A percentile compares a stretch with the other conserved stretches of the same genome.
Evolutionary conservation across 2,797 vertebrate species (phyloP).

Genomic region (Steatocranus sp.): DNA sequence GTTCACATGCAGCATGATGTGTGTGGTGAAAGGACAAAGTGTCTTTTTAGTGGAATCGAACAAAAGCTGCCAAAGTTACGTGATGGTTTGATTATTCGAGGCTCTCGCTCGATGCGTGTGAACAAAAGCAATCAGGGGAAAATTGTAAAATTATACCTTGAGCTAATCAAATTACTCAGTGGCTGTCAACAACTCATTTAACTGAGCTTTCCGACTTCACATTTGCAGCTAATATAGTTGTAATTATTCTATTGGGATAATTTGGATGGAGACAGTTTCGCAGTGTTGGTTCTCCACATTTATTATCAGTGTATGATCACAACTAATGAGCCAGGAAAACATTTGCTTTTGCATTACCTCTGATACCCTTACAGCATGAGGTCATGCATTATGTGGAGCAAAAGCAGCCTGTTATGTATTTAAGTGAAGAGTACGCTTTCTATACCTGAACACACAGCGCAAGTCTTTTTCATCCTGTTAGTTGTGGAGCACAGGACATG

Average conservation of each 20-base stretch:
- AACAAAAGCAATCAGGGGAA: not conserved
- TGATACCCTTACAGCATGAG: not conserved
- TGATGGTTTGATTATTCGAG: not conserved
- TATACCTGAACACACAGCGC: not conserved
- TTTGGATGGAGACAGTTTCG: not conserved
- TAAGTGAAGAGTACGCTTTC: not conserved
- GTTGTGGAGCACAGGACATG: not conserved
- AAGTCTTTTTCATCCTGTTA: not conserved
- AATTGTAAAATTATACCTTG: not conserved
- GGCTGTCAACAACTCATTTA: not conserved
- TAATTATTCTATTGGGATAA: not conserved
- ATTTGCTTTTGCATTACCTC: not conserved
- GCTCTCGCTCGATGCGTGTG: not conserved
- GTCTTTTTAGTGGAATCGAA: not conserved
- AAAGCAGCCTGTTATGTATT: not conserved
- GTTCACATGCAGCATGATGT: not conserved
- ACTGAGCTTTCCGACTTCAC: not conserved
- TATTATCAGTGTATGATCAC: not conserved
- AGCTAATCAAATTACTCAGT: not conserved
- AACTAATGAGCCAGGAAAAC: not conserved
- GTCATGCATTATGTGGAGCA: not conserved
- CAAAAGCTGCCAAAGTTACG: conserved; percentile 12
- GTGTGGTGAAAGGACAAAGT: conserved; percentile 5
- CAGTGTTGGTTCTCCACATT: not conserved
- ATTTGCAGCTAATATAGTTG: not conserved